Base-by-base conservation (phyloP, 2,113 vertebrate genomes). In the Sebastes schlegelii region DNA sequence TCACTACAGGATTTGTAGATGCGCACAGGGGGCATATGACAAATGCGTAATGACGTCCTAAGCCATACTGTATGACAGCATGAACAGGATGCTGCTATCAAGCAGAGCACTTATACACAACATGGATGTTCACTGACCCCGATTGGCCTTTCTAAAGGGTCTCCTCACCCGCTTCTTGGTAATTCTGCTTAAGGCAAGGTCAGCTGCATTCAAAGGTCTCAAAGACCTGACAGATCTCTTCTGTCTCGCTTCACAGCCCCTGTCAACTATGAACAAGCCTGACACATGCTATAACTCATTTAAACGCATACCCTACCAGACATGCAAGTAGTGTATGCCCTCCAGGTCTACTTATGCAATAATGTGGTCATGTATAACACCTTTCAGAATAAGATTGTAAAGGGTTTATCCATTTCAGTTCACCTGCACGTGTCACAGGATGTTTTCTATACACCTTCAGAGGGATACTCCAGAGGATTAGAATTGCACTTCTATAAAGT, bases 111-210 rank as follows among this genome's bases (percentile, higher is more conserved):
- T 80, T 85, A 34, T 34, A 23, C 21, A 54, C 40, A 66, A 34
- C 58, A 34, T n/a, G 1, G 19, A 66, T 84, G 64, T 46, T 64
- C 75, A 19, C 49, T 91, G 82, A 90, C 91, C 68, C 45, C 1
- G n/a, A 4, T 34, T 67, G 79, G 21, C 83, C 72, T 64, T 42
- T 65, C 19, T 23, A 45, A 82, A 74, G 54, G 73, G 55, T 62
- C 61, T 49, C 26, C 40, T 65, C 65, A 55, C 16, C 34, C 26
- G 4, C 19, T 21, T 26, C 64, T 8, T n/a, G 2, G 72, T 52
- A 23, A 57, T 26, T 21, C n/a, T 49, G 49, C 72, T 74, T 1
- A 48, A 48, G 57, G 48, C 77, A 43, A 86, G 78, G 81, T 78
- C 70, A 57, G 60, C 57, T 21, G 16, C 70, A 73, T 48, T 61